Base-by-base conservation (phyloP, 1,140 invertebrate genomes). In the Globodera rostochiensis region DNA sequence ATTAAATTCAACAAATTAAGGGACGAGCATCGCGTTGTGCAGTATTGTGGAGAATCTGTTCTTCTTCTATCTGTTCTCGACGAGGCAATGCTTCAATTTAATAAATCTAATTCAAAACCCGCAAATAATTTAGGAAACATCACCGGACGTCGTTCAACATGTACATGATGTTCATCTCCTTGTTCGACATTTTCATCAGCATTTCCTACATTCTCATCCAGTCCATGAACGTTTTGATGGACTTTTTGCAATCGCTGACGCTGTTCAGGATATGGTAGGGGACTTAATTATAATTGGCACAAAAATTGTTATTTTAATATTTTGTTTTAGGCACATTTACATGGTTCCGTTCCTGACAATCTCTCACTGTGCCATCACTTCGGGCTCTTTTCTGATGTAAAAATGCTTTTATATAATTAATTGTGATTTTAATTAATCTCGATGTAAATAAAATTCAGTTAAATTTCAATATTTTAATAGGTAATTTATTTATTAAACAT, bases 181-280 rank as follows among this genome's bases (percentile, higher is more conserved):
- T 88, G 70, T 89, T 89, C 74, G 87, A 88, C 70, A 79, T 88
- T 46, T 88, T 89, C 83, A 82, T 88, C 67, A 87, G 84, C 53
- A 69, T 82, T 75, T 84, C 87, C 21, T 88, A 89, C 77, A 85
- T 88, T 13, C 75, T 85, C 60, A 75, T 88, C 70, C 88, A 89
- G 86, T 86, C 84, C 13, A 85, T 88, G 36, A 89, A 89, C 69
- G 87, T 88, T 47, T 69, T 87, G 25, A 83, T 80, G 13, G 86
- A 88, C 73, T 88, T 86, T 73, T 69, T 86, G 15, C 73, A 82
- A 49, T 88, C 86, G 19, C 74, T 81, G 36, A 73, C 79, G 47
- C 79, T 88, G 5, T 77, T 88, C 46, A 81, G 75, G 45, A 80
- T 88, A 45, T 88, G 87, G 87, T 87, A 45, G 84, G 75, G 74